These are phyloP conservation scores for Microplitis demolitor DNA, from an alignment of 1,140 invertebrate species.

Conservation along the genomic window DNA sequence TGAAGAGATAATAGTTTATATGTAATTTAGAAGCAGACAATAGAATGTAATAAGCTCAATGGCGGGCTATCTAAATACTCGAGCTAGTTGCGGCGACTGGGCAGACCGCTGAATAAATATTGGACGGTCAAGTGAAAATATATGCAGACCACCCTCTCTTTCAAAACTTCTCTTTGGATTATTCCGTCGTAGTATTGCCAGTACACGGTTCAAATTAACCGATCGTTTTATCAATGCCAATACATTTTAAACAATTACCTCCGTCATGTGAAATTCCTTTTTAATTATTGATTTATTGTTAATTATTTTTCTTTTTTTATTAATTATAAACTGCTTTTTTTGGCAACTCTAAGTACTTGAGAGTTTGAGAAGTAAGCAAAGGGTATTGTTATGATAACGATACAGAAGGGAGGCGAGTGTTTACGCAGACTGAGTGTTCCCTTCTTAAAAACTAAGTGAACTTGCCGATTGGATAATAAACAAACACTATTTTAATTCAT, in stretches of 20 bases:
- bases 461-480: constrained; percentile 14
- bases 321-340: not conserved
- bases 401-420: constrained; percentile 40
- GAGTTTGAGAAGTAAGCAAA: constrained; percentile 21
- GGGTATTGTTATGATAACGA: constrained; percentile 44
- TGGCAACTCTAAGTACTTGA: constrained; percentile 5
- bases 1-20: not conserved
- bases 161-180: not conserved
- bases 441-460: constrained; percentile 32
- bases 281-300: too few relatives aligned
- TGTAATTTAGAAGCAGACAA: constrained; percentile 21
- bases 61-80: constrained; percentile 40
- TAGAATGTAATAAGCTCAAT: constrained; percentile 33
- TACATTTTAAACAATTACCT: not conserved
- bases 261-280: too few relatives aligned
- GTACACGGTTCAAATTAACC: not conserved
- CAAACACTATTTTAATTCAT: too few relatives aligned
- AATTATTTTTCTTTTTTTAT: too few relatives aligned
- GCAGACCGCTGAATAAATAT: constrained; percentile 45
- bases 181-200: not conserved
- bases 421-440: constrained; percentile 40
- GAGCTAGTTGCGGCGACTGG: constrained; percentile 26
- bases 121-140: constrained; percentile 41
- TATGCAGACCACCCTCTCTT: constrained; percentile 18
- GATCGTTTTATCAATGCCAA: not conserved